Percentiles rank a stretch among this genome's conserved stretches.
Conservation (phyloP, 1,140 invertebrate genomes). For the Chironomus striatipennis region DNA sequence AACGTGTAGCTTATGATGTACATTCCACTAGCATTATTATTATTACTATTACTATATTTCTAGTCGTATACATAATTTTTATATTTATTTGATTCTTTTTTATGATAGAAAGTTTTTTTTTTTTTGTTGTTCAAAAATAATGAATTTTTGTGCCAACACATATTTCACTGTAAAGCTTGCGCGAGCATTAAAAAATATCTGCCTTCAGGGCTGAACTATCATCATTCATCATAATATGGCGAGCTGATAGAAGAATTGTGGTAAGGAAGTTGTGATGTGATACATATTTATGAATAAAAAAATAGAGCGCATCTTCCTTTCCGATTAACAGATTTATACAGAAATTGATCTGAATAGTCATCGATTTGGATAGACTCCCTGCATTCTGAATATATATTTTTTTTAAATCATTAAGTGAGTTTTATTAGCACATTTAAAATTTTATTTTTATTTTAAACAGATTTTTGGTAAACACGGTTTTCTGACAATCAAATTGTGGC, state of each 20-base stretch:
- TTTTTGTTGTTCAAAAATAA: not conserved
- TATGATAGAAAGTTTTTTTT: slow-evolving; percentile 14
- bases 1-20: slow-evolving; percentile 1
- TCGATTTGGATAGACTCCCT: no score
- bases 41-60: not conserved
- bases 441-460: no score
- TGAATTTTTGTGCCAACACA: slow-evolving; percentile 10
- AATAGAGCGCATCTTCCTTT: no score
- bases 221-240: slow-evolving; percentile 2
- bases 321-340: no score
- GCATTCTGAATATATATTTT: no score
- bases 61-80: not conserved
- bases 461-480: no score
- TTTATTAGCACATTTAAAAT: no score
- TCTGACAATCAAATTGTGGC: no score
- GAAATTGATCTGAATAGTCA: no score
- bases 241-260: not conserved
- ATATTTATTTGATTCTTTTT: slow-evolving; percentile 2
- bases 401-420: no score
- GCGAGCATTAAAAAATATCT: not conserved
- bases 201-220: slow-evolving; percentile 5
- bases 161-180: not conserved
- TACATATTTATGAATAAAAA: no score
- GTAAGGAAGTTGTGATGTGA: no score
- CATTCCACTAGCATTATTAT: not conserved